phyloP scores from a whole-genome alignment of 2,888 invertebrate genomes.

The Sthenelais limicola region DNA sequence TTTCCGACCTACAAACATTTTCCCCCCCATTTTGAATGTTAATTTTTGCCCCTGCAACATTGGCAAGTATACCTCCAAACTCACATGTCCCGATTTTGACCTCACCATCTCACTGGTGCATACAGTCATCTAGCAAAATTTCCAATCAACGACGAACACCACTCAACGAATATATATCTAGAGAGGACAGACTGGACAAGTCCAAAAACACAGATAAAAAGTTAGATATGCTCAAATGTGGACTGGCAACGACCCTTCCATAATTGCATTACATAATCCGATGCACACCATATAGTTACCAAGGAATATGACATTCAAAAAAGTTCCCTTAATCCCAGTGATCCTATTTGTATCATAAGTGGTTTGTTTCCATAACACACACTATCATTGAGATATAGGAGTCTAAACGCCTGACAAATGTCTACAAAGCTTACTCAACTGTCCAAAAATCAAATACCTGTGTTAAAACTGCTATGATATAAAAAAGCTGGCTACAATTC shows the following conservation, averaged over 20 bases:
- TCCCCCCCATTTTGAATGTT: too few relatives aligned
- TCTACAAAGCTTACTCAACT: slow-evolving; percentile 29
- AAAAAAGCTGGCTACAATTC: slow-evolving; percentile 20
- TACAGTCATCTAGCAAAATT: too few relatives aligned
- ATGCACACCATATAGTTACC: slow-evolving; percentile 16
- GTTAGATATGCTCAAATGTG: slow-evolving; percentile 31
- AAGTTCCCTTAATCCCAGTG: slow-evolving; percentile 26
- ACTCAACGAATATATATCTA: slow-evolving; percentile 16
- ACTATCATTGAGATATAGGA: slow-evolving; percentile 34
- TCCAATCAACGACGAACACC: too few relatives aligned
- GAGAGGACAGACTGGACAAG: slow-evolving; percentile 11
- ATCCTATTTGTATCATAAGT: too few relatives aligned
- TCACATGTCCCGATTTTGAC: too few relatives aligned
- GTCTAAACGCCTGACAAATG: slow-evolving; percentile 2
- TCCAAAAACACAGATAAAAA: slow-evolving; percentile 25
- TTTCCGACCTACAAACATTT: too few relatives aligned
- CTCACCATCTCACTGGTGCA: too few relatives aligned
- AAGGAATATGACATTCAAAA: slow-evolving; percentile 15
- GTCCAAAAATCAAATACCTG: not conserved
- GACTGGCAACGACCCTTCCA: slow-evolving; percentile 15
- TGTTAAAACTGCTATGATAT: slow-evolving; percentile 28
- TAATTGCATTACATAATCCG: slow-evolving; percentile 26
- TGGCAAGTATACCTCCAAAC: too few relatives aligned
- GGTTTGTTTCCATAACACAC: slow-evolving; percentile 36
- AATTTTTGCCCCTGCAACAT: too few relatives aligned